phyloP scores from a whole-genome alignment of 2,888 invertebrate genomes.

The Odiellus spinosus region DNA sequence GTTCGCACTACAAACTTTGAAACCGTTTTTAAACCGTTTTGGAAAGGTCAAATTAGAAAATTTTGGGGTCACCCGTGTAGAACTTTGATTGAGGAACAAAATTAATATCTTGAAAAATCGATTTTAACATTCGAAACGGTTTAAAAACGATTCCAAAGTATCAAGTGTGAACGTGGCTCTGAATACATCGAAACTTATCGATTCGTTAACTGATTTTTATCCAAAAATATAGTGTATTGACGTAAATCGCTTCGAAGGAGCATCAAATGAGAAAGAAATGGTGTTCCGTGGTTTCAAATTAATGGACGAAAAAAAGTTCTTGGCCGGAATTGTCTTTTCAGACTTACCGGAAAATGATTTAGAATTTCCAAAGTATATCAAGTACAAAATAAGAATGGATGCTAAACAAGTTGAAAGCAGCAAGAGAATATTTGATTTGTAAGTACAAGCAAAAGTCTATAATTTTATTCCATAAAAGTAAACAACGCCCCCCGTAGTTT shows the following conservation, averaged over 20 bases:
- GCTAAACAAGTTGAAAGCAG: conserved; percentile 19
- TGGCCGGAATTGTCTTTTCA: conserved; percentile 45
- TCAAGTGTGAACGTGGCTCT: too few relatives aligned
- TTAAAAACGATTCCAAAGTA: too few relatives aligned
- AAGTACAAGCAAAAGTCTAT: too few relatives aligned
- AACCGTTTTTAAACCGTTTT: too few relatives aligned
- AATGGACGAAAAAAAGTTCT: conserved; percentile 40
- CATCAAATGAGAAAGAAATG: conserved; percentile 23
- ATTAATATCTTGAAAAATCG: too few relatives aligned
- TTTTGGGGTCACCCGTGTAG: too few relatives aligned
- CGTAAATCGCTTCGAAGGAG: conserved; percentile 31
- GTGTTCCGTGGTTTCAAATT: conserved; percentile 24
- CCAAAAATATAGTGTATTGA: conserved; percentile 33
- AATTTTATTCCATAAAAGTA: too few relatives aligned
- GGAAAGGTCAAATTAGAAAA: too few relatives aligned
- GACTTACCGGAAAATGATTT: conserved; percentile 19
- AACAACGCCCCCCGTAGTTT: too few relatives aligned
- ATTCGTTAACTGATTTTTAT: conserved; percentile 1
- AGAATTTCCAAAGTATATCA: conserved; percentile 14
- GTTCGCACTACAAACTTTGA: too few relatives aligned
- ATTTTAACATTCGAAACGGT: too few relatives aligned
- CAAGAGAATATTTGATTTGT: conserved; percentile 18
- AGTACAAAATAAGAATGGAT: conserved; percentile 20
- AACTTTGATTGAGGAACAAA: too few relatives aligned
- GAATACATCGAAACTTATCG: not conserved